Evolutionary conservation across 2,113 vertebrate species (phyloP).

Genomic region (Mobula hypostoma): DNA sequence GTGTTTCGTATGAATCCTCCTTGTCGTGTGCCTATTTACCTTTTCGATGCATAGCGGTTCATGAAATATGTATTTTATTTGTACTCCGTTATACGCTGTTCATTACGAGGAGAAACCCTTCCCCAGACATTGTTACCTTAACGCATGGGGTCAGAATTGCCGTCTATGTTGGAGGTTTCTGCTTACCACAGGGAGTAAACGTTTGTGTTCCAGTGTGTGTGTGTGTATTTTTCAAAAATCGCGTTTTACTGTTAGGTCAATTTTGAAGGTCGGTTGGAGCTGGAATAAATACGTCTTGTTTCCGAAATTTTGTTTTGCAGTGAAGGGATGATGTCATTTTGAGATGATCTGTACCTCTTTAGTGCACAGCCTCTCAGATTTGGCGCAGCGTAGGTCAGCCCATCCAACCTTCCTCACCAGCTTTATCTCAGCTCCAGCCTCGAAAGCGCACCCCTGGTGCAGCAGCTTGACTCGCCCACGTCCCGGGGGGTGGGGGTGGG

Average conservation of each 20-base stretch:
- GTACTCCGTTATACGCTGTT: neutral
- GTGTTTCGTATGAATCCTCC: neutral
- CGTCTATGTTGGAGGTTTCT: neutral
- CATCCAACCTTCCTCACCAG: neutral
- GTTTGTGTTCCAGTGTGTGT: too few relatives aligned
- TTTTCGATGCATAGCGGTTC: neutral
- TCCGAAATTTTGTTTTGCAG: neutral
- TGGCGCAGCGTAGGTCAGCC: neutral
- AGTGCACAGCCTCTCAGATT: neutral
- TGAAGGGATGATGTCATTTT: neutral
- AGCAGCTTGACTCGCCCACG: neutral
- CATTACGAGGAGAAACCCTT: neutral
- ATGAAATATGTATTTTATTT: slow-evolving; percentile 1
- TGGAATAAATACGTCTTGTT: neutral
- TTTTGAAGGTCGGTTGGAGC: neutral
- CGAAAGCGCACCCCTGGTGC: neutral
- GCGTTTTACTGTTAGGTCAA: neutral
- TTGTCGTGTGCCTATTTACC: neutral
- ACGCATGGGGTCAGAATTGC: neutral
- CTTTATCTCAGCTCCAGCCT: neutral
- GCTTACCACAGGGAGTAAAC: neutral
- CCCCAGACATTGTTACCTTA: slow-evolving; percentile 13
- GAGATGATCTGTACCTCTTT: neutral
- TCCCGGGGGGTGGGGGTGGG: neutral
- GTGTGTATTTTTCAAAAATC: too few relatives aligned